A percentile compares a stretch with the other conserved stretches of the same genome.
Evolutionary conservation across 1,140 invertebrate genomes (phyloP).

Genomic region (Drosophila willistoni): DNA sequence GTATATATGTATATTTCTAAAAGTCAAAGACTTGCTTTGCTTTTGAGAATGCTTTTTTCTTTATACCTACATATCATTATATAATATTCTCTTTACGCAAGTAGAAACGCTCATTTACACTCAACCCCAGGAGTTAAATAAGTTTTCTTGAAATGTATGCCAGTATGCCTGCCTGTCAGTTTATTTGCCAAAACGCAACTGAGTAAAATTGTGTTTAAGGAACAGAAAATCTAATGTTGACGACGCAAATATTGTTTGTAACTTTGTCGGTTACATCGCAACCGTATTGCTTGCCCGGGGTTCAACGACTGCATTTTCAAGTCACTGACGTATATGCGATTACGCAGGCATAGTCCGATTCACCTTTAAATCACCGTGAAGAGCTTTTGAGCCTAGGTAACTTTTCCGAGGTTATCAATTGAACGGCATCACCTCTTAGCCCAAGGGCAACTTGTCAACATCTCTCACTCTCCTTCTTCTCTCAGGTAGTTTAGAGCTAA

Average conservation of each 20-base stretch:
- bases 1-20: no score
- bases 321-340: constrained; percentile 55
- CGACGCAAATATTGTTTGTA: constrained; percentile 29
- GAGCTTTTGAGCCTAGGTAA: constrained; percentile 1
- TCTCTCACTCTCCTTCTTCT: background rate
- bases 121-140: no score
- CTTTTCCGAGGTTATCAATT: constrained; percentile 23
- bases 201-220: background rate
- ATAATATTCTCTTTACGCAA: no score
- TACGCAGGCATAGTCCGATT: constrained; percentile 20
- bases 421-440: background rate
- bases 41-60: no score
- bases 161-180: no score
- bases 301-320: constrained; percentile 41
- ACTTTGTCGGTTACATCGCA: constrained; percentile 28
- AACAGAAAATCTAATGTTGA: background rate
- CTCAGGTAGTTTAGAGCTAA: background rate
- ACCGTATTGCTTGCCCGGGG: constrained; percentile 18
- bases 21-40: no score
- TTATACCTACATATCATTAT: no score
- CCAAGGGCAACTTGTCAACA: constrained; percentile 36
- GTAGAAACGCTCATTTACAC: no score
- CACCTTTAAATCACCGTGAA: constrained; percentile 79
- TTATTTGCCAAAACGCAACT: background rate
- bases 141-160: no score